Evolutionary conservation across 2,797 vertebrate species (phyloP).

Genomic region (Amazona ochrocephala): DNA sequence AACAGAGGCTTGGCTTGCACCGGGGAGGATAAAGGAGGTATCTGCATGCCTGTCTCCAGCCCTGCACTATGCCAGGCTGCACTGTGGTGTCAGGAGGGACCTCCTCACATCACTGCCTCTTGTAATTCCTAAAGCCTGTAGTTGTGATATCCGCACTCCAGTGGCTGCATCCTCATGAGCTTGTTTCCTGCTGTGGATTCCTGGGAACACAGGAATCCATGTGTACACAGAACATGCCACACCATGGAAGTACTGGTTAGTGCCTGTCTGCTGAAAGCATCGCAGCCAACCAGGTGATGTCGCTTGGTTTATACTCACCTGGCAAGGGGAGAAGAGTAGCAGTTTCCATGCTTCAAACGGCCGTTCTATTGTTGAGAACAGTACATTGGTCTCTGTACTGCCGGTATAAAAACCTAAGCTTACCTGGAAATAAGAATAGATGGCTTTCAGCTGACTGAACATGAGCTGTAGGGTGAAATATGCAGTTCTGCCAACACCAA

Average conservation of each 20-base stretch:
- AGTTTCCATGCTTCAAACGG: neutral
- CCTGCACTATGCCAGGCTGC: neutral
- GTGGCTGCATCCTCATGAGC: accelerated
- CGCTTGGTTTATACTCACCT: neutral
- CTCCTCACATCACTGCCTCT: neutral
- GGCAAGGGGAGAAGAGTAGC: neutral
- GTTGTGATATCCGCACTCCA: neutral
- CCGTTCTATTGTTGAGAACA: neutral
- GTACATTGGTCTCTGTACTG: neutral
- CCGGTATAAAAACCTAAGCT: neutral
- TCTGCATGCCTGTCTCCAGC: neutral
- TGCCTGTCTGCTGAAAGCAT: neutral
- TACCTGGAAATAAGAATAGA: neutral
- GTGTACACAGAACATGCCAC: neutral
- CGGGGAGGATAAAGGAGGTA: neutral
- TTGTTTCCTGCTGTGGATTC: neutral
- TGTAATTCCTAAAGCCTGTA: accelerated
- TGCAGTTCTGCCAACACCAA: neutral
- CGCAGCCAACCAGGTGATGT: neutral
- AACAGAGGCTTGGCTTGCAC: neutral
- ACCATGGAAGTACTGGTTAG: neutral
- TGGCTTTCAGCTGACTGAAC: neutral
- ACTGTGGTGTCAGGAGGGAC: accelerated
- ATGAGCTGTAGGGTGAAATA: neutral
- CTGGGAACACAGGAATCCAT: neutral